These are phyloP conservation scores for Stichodactyla helianthus DNA, from an alignment of 64 coral and sea anemone genomes.

Conservation along the genomic window DNA sequence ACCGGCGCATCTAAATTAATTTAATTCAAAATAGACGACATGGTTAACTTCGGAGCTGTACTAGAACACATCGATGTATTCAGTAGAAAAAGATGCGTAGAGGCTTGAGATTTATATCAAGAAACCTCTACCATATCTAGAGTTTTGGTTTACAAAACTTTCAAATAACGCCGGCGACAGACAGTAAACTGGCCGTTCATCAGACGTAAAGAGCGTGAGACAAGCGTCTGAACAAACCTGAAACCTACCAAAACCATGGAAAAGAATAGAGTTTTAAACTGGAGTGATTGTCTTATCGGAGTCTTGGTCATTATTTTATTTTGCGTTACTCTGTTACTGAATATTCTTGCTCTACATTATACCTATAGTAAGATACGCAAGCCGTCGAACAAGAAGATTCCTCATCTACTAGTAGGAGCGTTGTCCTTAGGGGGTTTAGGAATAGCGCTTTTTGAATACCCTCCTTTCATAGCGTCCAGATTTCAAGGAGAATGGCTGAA, in stretches of 20 bases:
- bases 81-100: no score
- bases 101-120: no score
- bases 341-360: constrained; percentile 73
- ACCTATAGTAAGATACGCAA: constrained; percentile 84
- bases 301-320: constrained; percentile 60
- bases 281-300: constrained; percentile 64
- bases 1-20: neutral
- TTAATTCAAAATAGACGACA: neutral
- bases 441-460: constrained; percentile 66
- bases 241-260: neutral
- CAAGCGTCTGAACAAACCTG: no score
- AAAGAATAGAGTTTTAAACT: neutral
- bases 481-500: constrained; percentile 73
- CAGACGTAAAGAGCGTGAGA: no score
- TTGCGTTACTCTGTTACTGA: constrained; percentile 78
- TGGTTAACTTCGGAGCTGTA: no score
- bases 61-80: no score
- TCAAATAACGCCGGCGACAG: no score
- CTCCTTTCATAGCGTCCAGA: constrained; percentile 74
- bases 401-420: constrained; percentile 81
- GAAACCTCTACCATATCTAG: no score
- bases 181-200: no score
- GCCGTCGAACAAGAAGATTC: constrained; percentile 89
- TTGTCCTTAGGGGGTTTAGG: constrained; percentile 73
- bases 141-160: no score